phyloP scores from a whole-genome alignment of 23 tunicate genomes.

The Oikopleura dioica region DNA sequence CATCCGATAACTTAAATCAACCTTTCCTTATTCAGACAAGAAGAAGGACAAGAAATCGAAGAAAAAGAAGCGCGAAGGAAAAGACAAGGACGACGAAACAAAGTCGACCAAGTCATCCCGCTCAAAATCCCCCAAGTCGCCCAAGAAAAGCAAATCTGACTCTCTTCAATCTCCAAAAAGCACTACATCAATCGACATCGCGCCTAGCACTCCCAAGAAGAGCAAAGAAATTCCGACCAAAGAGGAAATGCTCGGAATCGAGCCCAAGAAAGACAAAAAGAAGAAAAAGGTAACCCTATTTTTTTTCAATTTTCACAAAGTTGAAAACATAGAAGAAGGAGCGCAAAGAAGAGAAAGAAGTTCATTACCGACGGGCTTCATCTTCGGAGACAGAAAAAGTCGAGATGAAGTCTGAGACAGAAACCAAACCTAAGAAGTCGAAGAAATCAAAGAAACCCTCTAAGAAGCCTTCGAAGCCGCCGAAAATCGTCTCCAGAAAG shows the following conservation, averaged over 20 bases:
- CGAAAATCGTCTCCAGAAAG: constrained; percentile 1
- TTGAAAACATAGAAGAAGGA: neutral
- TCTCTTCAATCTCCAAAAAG: neutral
- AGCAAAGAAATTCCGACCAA: neutral
- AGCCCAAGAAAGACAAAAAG: constrained; percentile 3
- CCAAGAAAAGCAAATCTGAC: neutral
- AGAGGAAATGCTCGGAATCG: constrained; percentile 5
- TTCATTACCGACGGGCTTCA: neutral
- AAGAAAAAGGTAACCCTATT: constrained; percentile 4
- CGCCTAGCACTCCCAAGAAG: constrained; percentile 1
- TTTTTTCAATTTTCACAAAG: neutral
- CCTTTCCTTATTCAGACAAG: no score
- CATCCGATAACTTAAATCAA: no score
- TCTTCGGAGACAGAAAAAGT: neutral
- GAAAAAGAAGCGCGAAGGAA: neutral
- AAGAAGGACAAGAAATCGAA: constrained; percentile 8
- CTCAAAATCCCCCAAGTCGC: neutral
- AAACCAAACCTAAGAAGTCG: neutral
- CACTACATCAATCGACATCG: neutral
- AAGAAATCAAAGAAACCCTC: constrained; percentile 9
- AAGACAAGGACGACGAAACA: neutral
- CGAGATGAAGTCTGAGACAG: neutral
- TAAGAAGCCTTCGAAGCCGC: constrained; percentile 5
- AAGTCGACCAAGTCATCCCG: neutral
- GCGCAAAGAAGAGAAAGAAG: neutral